phyloP scores from a whole-genome alignment of 2,888 invertebrate species.

The Abscondita cerata region DNA sequence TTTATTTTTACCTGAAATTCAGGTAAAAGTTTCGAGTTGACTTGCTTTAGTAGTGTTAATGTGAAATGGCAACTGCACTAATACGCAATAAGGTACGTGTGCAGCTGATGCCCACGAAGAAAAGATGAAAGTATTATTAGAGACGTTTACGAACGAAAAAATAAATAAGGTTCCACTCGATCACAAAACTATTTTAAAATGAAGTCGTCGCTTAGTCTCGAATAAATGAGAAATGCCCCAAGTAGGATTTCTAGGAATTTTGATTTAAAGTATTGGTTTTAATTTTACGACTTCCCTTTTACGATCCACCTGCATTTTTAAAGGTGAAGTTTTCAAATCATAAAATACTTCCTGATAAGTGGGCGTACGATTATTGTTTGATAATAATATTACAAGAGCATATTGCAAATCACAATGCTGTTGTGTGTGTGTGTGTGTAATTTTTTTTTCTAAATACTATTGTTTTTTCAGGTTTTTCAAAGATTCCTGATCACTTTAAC shows the following conservation, averaged over 20 bases:
- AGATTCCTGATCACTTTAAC: too few species aligned
- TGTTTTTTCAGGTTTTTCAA: too few species aligned
- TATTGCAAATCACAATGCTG: too few species aligned
- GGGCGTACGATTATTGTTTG: too few species aligned
- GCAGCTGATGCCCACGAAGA: constrained; percentile 5
- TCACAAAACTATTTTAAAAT: constrained; percentile 19
- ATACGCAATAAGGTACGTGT: constrained; percentile 4
- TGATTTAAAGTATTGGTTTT: constrained; percentile 40
- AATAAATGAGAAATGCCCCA: constrained; percentile 49
- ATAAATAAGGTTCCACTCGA: constrained; percentile 14
- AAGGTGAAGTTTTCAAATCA: too few species aligned
- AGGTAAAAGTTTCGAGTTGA: constrained; percentile 14
- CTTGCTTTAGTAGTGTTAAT: background rate
- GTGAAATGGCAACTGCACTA: constrained; percentile 2
- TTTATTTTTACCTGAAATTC: constrained; percentile 13
- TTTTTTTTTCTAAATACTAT: too few species aligned
- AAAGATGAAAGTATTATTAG: constrained; percentile 9
- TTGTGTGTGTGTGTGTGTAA: too few species aligned
- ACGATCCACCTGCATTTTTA: constrained; percentile 6
- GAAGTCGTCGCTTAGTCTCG: constrained; percentile 50
- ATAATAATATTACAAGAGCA: too few species aligned
- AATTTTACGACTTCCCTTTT: constrained; percentile 27
- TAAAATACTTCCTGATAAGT: too few species aligned
- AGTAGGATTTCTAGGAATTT: constrained; percentile 50
- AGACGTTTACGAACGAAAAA: constrained; percentile 5